Conservation (phyloP, 2,113 vertebrate species). For the Bos indicus region DNA sequence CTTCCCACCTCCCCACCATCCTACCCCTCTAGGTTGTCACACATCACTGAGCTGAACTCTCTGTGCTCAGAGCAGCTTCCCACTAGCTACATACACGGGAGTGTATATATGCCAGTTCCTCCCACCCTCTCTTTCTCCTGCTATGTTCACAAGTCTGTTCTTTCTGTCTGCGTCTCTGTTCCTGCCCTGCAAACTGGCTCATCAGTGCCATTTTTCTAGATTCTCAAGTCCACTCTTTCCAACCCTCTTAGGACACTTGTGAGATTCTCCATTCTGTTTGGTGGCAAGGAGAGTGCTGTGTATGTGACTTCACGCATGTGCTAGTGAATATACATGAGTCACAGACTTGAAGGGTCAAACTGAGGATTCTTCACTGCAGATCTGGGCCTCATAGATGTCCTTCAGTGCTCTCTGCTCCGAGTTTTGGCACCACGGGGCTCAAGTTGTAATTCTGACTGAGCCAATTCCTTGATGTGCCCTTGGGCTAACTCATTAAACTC, state of each 20-base stretch:
- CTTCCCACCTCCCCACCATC: background rate
- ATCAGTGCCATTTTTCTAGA: background rate
- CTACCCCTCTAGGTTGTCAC: background rate
- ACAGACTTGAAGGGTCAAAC: accelerated
- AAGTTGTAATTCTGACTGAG: no score
- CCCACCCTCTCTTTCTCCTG: background rate
- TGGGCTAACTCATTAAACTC: background rate
- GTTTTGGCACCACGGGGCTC: accelerated
- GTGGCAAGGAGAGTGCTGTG: background rate
- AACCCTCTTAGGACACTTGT: accelerated
- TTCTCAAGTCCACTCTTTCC: background rate
- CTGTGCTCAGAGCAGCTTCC: background rate
- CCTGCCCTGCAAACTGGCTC: background rate
- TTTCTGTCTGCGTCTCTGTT: background rate
- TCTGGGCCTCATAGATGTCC: accelerated
- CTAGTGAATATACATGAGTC: accelerated
- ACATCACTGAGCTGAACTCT: background rate
- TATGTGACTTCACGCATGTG: accelerated
- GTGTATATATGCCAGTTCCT: background rate
- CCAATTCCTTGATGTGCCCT: background rate
- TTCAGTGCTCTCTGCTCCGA: accelerated
- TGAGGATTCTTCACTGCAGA: accelerated
- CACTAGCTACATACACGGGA: background rate
- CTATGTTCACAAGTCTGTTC: background rate
- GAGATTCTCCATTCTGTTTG: accelerated